Evolutionary conservation across 2,797 vertebrate genomes (phyloP).

Genomic region (Xenops minutus): DNA sequence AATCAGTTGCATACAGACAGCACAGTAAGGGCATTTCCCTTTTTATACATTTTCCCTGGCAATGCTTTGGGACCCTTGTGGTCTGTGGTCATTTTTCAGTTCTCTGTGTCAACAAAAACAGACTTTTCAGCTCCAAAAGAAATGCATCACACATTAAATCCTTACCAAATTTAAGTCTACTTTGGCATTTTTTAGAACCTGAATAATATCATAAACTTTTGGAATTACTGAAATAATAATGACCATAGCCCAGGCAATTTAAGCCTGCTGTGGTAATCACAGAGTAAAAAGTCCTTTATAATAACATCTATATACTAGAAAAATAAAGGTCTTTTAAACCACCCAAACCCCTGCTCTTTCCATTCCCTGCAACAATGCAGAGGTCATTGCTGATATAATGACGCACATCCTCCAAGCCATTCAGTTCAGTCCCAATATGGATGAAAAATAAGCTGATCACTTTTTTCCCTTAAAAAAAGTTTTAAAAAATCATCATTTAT

Average conservation of each 20-base stretch:
- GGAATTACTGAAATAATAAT: slow-evolving; percentile 73
- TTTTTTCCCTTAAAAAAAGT: neutral
- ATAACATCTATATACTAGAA: slow-evolving; percentile 65
- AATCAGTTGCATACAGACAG: slow-evolving; percentile 55
- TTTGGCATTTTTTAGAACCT: slow-evolving; percentile 28
- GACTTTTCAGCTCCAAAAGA: slow-evolving; percentile 53
- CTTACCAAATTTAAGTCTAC: slow-evolving; percentile 53
- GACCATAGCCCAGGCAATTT: slow-evolving; percentile 72
- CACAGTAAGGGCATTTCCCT: slow-evolving; percentile 48
- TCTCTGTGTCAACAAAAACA: slow-evolving; percentile 59
- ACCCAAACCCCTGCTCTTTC: slow-evolving; percentile 25
- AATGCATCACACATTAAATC: slow-evolving; percentile 61
- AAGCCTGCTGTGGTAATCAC: slow-evolving; percentile 72
- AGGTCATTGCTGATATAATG: neutral
- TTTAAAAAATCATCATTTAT: neutral
- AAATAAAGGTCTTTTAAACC: slow-evolving; percentile 67
- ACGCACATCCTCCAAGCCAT: neutral
- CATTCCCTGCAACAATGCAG: neutral
- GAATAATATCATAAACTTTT: slow-evolving; percentile 52
- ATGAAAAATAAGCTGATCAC: slow-evolving; percentile 44
- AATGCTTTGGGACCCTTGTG: slow-evolving; percentile 25
- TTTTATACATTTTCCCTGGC: slow-evolving; percentile 60
- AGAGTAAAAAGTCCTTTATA: slow-evolving; percentile 68
- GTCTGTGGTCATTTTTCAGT: slow-evolving; percentile 67
- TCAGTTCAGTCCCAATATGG: neutral